Evolutionary conservation across 1,140 invertebrate genomes (phyloP).

Genomic region (Acyrthosiphon pisum): DNA sequence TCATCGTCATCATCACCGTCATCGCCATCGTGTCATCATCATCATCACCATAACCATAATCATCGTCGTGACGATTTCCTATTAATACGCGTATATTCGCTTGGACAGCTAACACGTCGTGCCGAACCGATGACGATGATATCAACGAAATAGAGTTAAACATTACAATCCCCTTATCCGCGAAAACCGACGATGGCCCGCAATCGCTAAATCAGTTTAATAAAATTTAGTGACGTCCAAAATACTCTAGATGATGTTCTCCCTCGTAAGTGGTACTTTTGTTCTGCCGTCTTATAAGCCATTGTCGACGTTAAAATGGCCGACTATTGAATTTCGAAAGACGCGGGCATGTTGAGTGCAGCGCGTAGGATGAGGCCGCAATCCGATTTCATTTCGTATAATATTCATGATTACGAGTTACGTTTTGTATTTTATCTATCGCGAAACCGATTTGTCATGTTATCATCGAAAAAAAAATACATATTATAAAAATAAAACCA

Average conservation of each 20-base stretch:
- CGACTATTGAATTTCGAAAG: neutral
- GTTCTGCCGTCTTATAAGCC: neutral
- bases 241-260: neutral
- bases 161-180: neutral
- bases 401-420: neutral
- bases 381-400: neutral
- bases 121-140: neutral
- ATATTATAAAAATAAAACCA: neutral
- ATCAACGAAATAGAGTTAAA: neutral
- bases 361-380: neutral
- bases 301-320: neutral
- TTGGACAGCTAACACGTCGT: neutral
- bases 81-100: neutral
- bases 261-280: neutral
- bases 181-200: neutral
- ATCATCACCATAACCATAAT: neutral
- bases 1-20: neutral
- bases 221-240: neutral
- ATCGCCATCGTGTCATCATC: neutral
- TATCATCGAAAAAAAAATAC: neutral
- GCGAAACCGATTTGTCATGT: neutral
- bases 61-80: neutral
- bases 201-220: slow-evolving; percentile 19
- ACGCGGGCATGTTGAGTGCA: neutral
- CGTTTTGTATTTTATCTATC: neutral